Conservation (phyloP, 2,797 vertebrate genomes). For the Erpetoichthys calabaricus region DNA sequence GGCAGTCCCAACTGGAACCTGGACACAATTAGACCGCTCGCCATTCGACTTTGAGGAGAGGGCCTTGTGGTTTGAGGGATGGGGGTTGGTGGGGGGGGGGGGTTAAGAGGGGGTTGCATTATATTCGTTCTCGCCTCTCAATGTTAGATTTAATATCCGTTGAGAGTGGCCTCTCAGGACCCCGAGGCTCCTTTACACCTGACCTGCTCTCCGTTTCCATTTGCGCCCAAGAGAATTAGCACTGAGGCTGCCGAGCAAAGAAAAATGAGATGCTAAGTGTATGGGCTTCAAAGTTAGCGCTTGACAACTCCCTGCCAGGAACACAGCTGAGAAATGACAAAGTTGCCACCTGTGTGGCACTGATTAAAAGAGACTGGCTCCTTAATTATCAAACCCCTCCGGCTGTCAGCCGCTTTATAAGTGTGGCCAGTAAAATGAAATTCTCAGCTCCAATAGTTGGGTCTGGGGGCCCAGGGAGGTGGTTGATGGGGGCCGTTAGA, state of each 20-base stretch:
- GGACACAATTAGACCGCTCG: constrained; percentile 19
- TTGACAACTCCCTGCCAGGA: constrained; percentile 23
- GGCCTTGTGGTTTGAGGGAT: not conserved
- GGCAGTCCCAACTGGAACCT: constrained; percentile 13
- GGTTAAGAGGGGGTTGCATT: not conserved
- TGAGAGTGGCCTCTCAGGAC: not conserved
- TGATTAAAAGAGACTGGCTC: constrained; percentile 20
- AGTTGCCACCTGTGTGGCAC: constrained; percentile 23
- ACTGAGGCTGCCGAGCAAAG: constrained; percentile 4
- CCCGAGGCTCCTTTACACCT: constrained; percentile 3
- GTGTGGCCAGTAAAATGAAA: too few relatives aligned
- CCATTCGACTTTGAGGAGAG: constrained; percentile 12
- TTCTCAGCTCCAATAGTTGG: too few relatives aligned
- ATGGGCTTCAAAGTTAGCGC: constrained; percentile 22
- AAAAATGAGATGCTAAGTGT: constrained; percentile 24
- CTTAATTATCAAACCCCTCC: constrained; percentile 2
- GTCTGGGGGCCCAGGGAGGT: too few relatives aligned
- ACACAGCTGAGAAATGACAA: constrained; percentile 24
- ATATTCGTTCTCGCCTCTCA: not conserved
- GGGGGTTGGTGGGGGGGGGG: too few relatives aligned
- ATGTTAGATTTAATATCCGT: constrained; percentile 8
- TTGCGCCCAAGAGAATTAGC: constrained; percentile 1
- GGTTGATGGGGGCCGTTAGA: too few relatives aligned
- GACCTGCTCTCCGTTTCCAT: constrained; percentile 3
- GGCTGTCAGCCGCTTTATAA: too few relatives aligned